Conservation (phyloP, 2,113 vertebrate genomes). For the Eulemur macaco region DNA sequence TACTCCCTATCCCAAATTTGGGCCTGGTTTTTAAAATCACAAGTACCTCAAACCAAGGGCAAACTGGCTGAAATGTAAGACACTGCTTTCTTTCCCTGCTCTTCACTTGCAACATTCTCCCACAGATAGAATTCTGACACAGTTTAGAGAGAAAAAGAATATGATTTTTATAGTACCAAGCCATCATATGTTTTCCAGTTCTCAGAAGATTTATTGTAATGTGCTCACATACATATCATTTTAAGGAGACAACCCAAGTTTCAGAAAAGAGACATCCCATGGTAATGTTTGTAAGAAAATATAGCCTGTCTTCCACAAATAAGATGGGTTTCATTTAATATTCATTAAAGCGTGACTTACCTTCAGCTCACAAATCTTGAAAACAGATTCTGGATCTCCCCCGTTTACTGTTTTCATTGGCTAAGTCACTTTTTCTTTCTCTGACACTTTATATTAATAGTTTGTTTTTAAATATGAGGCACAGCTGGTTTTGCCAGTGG, state of each 20-base stretch:
- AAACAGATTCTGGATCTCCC: slow-evolving; percentile 29
- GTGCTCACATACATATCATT: neutral
- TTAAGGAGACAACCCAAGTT: slow-evolving; percentile 51
- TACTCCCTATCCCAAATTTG: neutral
- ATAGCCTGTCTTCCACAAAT: neutral
- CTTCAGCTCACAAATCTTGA: slow-evolving; percentile 68
- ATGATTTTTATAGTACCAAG: neutral
- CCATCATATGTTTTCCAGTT: neutral
- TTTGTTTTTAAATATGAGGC: slow-evolving; percentile 61
- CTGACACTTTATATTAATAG: slow-evolving; percentile 39
- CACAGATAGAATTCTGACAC: slow-evolving; percentile 23
- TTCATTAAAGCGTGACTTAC: slow-evolving; percentile 56
- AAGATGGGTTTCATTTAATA: slow-evolving; percentile 54
- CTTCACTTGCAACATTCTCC: neutral
- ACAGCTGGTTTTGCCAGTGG: slow-evolving; percentile 38
- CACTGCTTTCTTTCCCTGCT: neutral
- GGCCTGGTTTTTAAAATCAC: neutral
- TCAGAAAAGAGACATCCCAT: neutral
- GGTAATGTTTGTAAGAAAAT: neutral
- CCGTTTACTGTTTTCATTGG: slow-evolving; percentile 51
- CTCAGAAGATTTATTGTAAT: slow-evolving; percentile 23
- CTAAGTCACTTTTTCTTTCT: slow-evolving; percentile 42
- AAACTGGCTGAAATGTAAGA: neutral
- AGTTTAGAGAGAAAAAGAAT: neutral
- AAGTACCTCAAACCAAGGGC: neutral